Conservation (phyloP, 2,113 vertebrate species). For the Micromys minutus region DNA sequence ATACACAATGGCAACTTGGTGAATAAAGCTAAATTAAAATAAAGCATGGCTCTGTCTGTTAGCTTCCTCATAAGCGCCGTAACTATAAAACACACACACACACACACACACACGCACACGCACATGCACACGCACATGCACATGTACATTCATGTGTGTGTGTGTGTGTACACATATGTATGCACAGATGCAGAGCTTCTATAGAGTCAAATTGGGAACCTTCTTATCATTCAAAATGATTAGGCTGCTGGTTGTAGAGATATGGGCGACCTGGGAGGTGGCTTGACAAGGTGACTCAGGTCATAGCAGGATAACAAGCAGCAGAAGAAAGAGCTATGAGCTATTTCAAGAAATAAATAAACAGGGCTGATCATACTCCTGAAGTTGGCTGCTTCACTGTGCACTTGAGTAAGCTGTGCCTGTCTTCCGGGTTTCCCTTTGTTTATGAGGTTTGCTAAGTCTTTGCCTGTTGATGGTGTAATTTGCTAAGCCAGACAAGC, state of each 20-base stretch:
- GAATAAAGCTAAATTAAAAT: background rate
- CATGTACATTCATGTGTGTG: no score
- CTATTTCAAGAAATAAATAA: conserved; percentile 80
- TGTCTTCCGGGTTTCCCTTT: conserved; percentile 75
- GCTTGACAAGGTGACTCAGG: conserved; percentile 77
- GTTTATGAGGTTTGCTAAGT: conserved; percentile 75
- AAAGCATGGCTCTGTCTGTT: background rate
- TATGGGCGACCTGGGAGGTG: conserved; percentile 71
- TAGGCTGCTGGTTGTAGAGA: conserved; percentile 43
- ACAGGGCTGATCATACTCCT: conserved; percentile 50
- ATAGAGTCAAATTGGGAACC: background rate
- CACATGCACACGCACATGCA: background rate
- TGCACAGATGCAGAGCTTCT: background rate
- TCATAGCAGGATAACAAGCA: conserved; percentile 80
- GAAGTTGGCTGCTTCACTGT: conserved; percentile 43
- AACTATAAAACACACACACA: background rate
- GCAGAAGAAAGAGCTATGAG: conserved; percentile 79
- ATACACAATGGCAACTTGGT: background rate
- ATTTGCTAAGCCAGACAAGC: conserved; percentile 74
- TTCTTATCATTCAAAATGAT: conserved; percentile 69
- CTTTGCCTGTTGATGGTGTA: conserved; percentile 69
- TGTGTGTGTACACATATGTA: no score
- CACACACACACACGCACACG: background rate
- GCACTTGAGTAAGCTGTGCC: conserved; percentile 53
- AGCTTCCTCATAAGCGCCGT: background rate